Base-by-base conservation (phyloP, 2,888 invertebrate genomes). In the Diabrotica balteata region DNA sequence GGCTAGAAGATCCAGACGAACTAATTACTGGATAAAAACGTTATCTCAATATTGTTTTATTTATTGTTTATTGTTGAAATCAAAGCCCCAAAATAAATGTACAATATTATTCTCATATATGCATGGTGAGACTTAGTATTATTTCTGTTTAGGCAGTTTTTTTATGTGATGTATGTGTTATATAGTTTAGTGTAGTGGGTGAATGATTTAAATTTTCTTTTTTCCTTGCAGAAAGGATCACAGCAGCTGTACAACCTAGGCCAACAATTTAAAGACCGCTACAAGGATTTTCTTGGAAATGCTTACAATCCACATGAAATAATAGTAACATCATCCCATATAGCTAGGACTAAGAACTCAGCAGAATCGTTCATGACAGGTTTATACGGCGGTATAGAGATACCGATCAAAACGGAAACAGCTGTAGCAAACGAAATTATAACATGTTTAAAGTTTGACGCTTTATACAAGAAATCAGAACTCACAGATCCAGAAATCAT, bases 231-330 rank as follows among this genome's bases (percentile, higher is more conserved):
- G 68, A 10, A 43, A 22, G 68, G 68, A 60, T 55, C 57, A 42
- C 8, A 32, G 9, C 61, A 68, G 11, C n/a, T 64, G 8, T 47
- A 32, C 17, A 57, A 68, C 22, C 22, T 68, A 8, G 68, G 68
- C 10, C 47, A 55, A 63, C 61, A 64, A 52, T 68, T 68, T 9
- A 53, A 63, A 10, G 8, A 64, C 44, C 53, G 55, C 47, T 68
- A 68, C 45, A 45, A 22, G 9, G 44, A 46, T 43, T 61, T 68
- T 8, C 17, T 67, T 7, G 59, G 63, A 22, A 9, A 53, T 3
- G 47, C 17, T 11, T 63, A 63, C 42, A 42, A 50, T 11, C 53
- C 62, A 59, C 7, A 49, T 6, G 61, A 68, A 44, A 60, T 68
- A 57, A 22, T 32, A n/a, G 42, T 64, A 22, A 57, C 32, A 42